A percentile compares a stretch with the other conserved stretches of the same genome.
Evolutionary conservation across 2,797 vertebrate species (phyloP).

Genomic region (Lagocephalus sceleratus): DNA sequence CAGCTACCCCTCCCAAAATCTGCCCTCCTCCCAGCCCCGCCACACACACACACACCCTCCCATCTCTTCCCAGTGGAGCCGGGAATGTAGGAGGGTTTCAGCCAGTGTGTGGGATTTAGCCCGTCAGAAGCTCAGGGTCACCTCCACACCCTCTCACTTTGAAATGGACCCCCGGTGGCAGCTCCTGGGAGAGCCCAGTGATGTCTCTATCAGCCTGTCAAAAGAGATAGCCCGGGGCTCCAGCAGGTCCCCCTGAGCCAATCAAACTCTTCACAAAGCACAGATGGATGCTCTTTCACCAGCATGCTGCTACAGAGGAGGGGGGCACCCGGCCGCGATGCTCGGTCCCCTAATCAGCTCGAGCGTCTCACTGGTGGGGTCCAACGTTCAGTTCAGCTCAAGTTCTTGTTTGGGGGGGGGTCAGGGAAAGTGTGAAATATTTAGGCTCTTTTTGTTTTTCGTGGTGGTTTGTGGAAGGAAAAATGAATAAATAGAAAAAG

Average conservation of each 20-base stretch:
- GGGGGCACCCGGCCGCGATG: slow-evolving; percentile 49
- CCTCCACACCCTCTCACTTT: slow-evolving; percentile 81
- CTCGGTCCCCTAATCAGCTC: slow-evolving; percentile 63
- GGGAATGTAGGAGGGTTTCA: slow-evolving; percentile 69
- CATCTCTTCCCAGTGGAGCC: slow-evolving; percentile 52
- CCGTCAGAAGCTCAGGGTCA: slow-evolving; percentile 79
- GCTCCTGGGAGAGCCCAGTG: slow-evolving; percentile 81
- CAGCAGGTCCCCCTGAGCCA: slow-evolving; percentile 80
- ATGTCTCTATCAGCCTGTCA: slow-evolving; percentile 87
- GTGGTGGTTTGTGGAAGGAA: slow-evolving; percentile 46
- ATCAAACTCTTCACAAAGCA: slow-evolving; percentile 82
- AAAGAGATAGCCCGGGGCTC: slow-evolving; percentile 83
- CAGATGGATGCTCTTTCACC: slow-evolving; percentile 81
- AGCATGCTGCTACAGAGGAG: slow-evolving; percentile 67
- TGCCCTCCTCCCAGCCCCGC: slow-evolving; percentile 45
- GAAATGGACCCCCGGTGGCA: slow-evolving; percentile 82
- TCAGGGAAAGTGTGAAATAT: no score
- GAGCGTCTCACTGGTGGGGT: slow-evolving; percentile 62
- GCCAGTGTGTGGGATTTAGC: slow-evolving; percentile 79
- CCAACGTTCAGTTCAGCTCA: slow-evolving; percentile 52
- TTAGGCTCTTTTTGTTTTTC: no score
- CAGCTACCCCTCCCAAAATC: slow-evolving; percentile 11
- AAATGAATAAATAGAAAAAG: slow-evolving; percentile 7
- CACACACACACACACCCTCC: slow-evolving; percentile 31
- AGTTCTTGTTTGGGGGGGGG: slow-evolving; percentile 26